A percentile compares a stretch with the other conserved stretches of the same genome.
Evolutionary conservation across 2,113 vertebrate genomes (phyloP).

Genomic region (Ceyx cyanopectus): DNA sequence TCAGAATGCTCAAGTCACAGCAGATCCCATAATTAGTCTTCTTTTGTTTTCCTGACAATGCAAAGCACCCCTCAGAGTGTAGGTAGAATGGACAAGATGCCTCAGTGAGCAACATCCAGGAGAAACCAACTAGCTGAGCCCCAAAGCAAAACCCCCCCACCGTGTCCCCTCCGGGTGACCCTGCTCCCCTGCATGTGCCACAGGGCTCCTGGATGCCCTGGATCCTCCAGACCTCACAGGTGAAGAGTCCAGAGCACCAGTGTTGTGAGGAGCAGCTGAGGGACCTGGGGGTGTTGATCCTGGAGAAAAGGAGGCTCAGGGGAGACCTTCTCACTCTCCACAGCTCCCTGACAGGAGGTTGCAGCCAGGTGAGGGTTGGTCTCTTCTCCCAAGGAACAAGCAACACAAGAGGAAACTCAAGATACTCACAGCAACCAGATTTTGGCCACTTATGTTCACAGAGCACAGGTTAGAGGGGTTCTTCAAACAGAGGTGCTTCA

Average conservation of each 20-base stretch:
- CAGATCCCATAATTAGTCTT: background rate
- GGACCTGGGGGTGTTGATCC: too few relatives aligned
- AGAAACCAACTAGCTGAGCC: background rate
- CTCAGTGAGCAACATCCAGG: background rate
- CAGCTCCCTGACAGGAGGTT: too few relatives aligned
- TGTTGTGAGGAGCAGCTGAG: too few relatives aligned
- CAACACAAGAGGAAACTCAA: background rate
- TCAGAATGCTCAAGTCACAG: background rate
- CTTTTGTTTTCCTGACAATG: too few relatives aligned
- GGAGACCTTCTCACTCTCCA: too few relatives aligned
- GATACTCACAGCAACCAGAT: conserved; percentile 79
- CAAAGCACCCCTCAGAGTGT: too few relatives aligned
- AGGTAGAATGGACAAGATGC: background rate
- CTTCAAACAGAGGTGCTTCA: conserved; percentile 78
- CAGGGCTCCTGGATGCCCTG: background rate
- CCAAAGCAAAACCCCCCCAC: background rate
- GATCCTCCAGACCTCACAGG: too few relatives aligned
- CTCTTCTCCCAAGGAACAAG: too few relatives aligned
- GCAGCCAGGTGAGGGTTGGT: too few relatives aligned
- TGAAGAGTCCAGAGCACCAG: too few relatives aligned
- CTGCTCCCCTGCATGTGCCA: accelerated
- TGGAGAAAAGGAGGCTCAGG: too few relatives aligned
- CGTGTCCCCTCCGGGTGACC: background rate
- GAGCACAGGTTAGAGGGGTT: conserved; percentile 82
- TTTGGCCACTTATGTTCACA: conserved; percentile 81